phyloP scores from a whole-genome alignment of 2,888 invertebrate species.

The Tiliacea citrago region DNA sequence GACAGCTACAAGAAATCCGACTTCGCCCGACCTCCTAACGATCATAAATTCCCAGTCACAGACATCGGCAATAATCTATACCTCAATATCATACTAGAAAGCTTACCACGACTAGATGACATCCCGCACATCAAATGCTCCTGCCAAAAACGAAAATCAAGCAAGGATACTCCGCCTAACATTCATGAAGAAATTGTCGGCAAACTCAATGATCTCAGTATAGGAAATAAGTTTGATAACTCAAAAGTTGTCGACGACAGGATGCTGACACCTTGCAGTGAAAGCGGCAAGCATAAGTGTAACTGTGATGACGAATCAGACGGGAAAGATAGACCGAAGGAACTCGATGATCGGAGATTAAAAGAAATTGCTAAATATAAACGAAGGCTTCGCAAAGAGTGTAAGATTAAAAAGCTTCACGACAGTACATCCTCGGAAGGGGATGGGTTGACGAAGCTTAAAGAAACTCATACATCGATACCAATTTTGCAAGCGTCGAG shows the following conservation, averaged over 20 bases:
- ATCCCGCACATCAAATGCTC: conserved; percentile 91
- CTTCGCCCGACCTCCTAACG: conserved; percentile 91
- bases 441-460: conserved; percentile 74
- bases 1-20: conserved; percentile 90
- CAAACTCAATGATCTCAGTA: conserved; percentile 86
- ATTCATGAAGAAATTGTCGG: conserved; percentile 83
- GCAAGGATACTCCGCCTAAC: conserved; percentile 77
- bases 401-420: conserved; percentile 82
- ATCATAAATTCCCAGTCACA: conserved; percentile 94
- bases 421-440: conserved; percentile 88
- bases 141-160: conserved; percentile 82
- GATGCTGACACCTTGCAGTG: conserved; percentile 93
- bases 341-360: conserved; percentile 82
- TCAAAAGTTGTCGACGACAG: conserved; percentile 92
- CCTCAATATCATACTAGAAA: conserved; percentile 91
- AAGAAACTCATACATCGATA: conserved; percentile 86
- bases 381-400: conserved; percentile 85
- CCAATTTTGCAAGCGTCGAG: conserved; percentile 88
- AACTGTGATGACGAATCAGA: conserved; percentile 94
- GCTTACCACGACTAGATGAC: conserved; percentile 94
- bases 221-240: conserved; percentile 76
- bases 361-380: conserved; percentile 89
- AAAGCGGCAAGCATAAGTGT: conserved; percentile 95
- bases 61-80: conserved; percentile 92
- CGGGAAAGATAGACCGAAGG: conserved; percentile 80